These are phyloP conservation scores for Scytalopus superciliaris DNA, from an alignment of 2,113 vertebrate genomes.

Conservation along the genomic window DNA sequence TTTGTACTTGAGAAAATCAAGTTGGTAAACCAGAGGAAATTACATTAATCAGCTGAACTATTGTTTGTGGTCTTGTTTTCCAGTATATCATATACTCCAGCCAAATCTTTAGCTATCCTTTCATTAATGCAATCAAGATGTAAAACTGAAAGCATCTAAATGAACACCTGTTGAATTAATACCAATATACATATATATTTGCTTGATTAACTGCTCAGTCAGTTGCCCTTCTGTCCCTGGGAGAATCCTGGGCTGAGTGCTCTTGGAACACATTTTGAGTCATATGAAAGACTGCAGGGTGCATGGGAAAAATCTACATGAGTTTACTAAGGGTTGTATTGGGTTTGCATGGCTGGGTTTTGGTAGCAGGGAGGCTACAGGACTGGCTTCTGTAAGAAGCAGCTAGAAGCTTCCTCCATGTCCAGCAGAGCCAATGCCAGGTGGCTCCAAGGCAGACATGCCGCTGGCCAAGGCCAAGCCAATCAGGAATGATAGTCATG, in stretches of 20 bases:
- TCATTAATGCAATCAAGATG: background rate
- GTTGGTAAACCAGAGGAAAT: background rate
- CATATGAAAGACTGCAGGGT: background rate
- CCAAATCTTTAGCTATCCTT: background rate
- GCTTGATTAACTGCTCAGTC: background rate
- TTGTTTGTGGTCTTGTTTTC: background rate
- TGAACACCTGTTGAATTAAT: background rate
- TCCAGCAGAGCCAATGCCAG: background rate
- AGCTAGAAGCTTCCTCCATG: background rate
- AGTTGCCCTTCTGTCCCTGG: background rate
- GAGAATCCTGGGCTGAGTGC: background rate
- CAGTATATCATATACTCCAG: background rate
- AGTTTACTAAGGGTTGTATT: background rate
- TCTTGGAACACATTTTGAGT: background rate
- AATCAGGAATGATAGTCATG: background rate
- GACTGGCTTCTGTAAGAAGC: background rate
- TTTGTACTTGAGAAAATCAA: background rate
- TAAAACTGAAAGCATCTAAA: background rate
- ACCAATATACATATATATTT: background rate
- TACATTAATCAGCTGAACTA: background rate
- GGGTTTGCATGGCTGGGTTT: background rate
- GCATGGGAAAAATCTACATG: background rate
- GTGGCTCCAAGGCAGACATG: background rate
- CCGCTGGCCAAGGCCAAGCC: background rate
- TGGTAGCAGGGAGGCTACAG: background rate